Evolutionary conservation across 2,797 vertebrate genomes (phyloP).

Genomic region (Squalus acanthias): DNA sequence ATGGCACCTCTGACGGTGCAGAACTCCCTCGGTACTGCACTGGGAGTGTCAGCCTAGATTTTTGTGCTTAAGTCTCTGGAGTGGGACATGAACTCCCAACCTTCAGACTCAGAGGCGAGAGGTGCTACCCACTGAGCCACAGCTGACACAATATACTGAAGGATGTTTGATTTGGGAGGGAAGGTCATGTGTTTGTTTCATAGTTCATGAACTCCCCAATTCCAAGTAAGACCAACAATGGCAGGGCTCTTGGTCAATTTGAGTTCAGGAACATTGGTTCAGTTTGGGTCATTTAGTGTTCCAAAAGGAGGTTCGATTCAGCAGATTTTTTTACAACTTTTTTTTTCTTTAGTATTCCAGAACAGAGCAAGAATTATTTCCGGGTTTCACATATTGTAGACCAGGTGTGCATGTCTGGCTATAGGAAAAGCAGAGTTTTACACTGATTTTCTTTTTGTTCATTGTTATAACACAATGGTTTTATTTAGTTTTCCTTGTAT

Average conservation of each 20-base stretch:
- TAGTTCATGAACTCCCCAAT: not conserved
- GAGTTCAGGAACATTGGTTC: not conserved
- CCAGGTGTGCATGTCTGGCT: not conserved
- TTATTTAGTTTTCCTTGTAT: too few relatives aligned
- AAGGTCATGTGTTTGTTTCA: not conserved
- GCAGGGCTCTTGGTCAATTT: not conserved
- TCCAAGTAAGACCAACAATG: not conserved
- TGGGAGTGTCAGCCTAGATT: too few relatives aligned
- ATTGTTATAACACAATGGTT: not conserved
- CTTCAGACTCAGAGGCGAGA: too few relatives aligned
- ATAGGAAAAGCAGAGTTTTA: not conserved
- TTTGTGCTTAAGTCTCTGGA: too few relatives aligned
- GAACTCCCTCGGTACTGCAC: too few relatives aligned
- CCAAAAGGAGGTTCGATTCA: not conserved
- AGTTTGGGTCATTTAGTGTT: not conserved
- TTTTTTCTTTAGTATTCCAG: not conserved
- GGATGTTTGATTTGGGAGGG: not conserved
- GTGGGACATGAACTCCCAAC: too few relatives aligned
- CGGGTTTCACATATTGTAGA: not conserved
- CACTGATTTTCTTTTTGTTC: not conserved
- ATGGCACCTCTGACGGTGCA: too few relatives aligned
- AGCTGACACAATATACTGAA: too few relatives aligned
- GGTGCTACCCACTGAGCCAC: too few relatives aligned
- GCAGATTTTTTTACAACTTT: not conserved
- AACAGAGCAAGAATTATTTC: not conserved